Percentiles rank a stretch among this genome's conserved stretches.
Evolutionary conservation across 2,888 invertebrate genomes (phyloP).

Genomic region (Megamerina dolium): DNA sequence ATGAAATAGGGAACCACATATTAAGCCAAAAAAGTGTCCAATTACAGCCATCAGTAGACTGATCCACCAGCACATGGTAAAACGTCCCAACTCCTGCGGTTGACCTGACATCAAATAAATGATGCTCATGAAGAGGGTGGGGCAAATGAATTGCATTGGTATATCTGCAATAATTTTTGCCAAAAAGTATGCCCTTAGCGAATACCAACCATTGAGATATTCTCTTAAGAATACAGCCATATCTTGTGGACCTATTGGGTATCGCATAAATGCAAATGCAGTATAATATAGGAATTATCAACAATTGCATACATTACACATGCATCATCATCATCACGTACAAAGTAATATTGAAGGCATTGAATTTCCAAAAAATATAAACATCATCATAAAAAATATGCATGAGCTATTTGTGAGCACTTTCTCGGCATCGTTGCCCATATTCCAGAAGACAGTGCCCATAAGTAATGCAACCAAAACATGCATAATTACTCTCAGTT

Average conservation of each 20-base stretch:
- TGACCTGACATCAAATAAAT: constrained; percentile 77
- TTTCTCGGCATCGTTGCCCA: constrained; percentile 76
- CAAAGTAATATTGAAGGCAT: constrained; percentile 84
- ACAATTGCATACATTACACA: background rate
- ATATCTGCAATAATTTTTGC: constrained; percentile 72
- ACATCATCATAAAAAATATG: constrained; percentile 83
- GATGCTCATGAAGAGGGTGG: constrained; percentile 64
- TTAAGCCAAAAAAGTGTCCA: constrained; percentile 70
- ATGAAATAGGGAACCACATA: constrained; percentile 65
- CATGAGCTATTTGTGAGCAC: constrained; percentile 80
- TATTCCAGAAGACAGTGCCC: constrained; percentile 74
- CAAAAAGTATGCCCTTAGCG: constrained; percentile 71
- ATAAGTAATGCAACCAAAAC: constrained; percentile 71
- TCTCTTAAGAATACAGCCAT: constrained; percentile 71
- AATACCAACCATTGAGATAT: constrained; percentile 85
- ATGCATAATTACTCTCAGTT: constrained; percentile 70
- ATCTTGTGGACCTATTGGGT: constrained; percentile 65
- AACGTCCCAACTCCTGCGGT: constrained; percentile 31
- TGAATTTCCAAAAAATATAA: constrained; percentile 87
- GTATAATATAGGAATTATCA: background rate
- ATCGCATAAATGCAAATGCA: too few species aligned
- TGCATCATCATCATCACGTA: constrained; percentile 53
- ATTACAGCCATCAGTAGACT: constrained; percentile 64
- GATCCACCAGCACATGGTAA: constrained; percentile 53
- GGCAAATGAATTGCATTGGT: constrained; percentile 72